Evolutionary conservation across 2,888 invertebrate genomes (phyloP).

Genomic region (Scaptodrosophila latifasciaeformis): DNA sequence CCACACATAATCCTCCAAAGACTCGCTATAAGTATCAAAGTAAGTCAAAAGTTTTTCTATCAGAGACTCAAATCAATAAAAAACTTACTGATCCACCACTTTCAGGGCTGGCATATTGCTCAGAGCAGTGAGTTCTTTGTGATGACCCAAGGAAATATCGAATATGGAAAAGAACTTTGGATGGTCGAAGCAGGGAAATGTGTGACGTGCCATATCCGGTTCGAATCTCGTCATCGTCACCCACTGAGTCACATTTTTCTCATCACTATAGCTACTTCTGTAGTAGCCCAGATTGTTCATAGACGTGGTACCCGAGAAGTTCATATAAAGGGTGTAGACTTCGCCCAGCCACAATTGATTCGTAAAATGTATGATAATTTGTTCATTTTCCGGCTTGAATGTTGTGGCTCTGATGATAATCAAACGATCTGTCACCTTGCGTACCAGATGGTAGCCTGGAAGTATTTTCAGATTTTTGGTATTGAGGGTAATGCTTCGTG

Average conservation of each 20-base stretch:
- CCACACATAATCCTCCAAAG: slow-evolving; percentile 76
- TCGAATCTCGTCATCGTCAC: slow-evolving; percentile 92
- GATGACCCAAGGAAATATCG: slow-evolving; percentile 85
- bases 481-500: slow-evolving; percentile 75
- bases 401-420: slow-evolving; percentile 29
- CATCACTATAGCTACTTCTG: slow-evolving; percentile 78
- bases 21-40: slow-evolving; percentile 37
- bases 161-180: slow-evolving; percentile 91
- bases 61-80: not conserved
- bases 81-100: slow-evolving; percentile 73
- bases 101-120: slow-evolving; percentile 88
- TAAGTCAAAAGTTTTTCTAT: not conserved
- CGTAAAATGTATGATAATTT: slow-evolving; percentile 22
- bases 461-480: slow-evolving; percentile 75
- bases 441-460: slow-evolving; percentile 38
- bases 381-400: slow-evolving; percentile 63
- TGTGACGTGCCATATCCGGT: slow-evolving; percentile 92
- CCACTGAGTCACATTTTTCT: slow-evolving; percentile 59
- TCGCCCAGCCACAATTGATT: slow-evolving; percentile 55
- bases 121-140: slow-evolving; percentile 82
- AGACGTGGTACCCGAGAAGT: slow-evolving; percentile 81
- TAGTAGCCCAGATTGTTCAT: slow-evolving; percentile 85
- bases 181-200: slow-evolving; percentile 96
- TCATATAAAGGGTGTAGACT: slow-evolving; percentile 77
- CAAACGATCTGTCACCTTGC: slow-evolving; percentile 65